Percentiles rank a stretch among this genome's conserved stretches.
These are phyloP conservation scores for Rhingia campestris DNA, from an alignment of 2,888 invertebrate species.

Conservation along the genomic window DNA sequence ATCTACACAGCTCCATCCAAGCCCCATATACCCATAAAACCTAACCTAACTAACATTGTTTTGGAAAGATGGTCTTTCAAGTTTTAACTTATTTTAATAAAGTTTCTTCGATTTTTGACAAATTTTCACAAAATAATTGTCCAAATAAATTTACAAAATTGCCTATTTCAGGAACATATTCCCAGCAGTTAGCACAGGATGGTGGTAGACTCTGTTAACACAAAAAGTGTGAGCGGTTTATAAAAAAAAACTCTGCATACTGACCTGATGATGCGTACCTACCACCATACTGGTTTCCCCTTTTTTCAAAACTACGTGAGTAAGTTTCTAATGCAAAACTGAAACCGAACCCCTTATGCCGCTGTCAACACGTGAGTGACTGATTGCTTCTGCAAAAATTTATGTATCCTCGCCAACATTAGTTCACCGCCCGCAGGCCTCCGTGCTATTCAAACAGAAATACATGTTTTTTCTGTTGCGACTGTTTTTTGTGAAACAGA, in stretches of 20 bases:
- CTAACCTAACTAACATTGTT: too few relatives aligned
- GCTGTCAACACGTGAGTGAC: conserved; percentile 10
- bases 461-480: neutral
- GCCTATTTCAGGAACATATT: too few relatives aligned
- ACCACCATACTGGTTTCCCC: neutral
- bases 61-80: too few relatives aligned
- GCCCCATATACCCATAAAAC: too few relatives aligned
- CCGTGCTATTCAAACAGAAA: neutral
- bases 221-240: neutral
- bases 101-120: too few relatives aligned
- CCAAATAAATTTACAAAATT: too few relatives aligned
- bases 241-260: conserved; percentile 6
- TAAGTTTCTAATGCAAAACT: neutral
- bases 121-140: too few relatives aligned
- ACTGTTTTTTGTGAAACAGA: neutral
- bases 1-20: too few relatives aligned
- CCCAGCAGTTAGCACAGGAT: too few relatives aligned
- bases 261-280: conserved; percentile 5
- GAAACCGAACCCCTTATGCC: neutral
- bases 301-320: neutral
- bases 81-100: too few relatives aligned
- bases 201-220: neutral
- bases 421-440: conserved; percentile 10
- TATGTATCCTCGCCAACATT: conserved; percentile 14
- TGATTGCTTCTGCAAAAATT: conserved; percentile 16